A percentile compares a stretch with the other conserved stretches of the same genome.
Evolutionary conservation across 2,797 vertebrate species (phyloP).

Genomic region (Pseudotriccus pelzelni): DNA sequence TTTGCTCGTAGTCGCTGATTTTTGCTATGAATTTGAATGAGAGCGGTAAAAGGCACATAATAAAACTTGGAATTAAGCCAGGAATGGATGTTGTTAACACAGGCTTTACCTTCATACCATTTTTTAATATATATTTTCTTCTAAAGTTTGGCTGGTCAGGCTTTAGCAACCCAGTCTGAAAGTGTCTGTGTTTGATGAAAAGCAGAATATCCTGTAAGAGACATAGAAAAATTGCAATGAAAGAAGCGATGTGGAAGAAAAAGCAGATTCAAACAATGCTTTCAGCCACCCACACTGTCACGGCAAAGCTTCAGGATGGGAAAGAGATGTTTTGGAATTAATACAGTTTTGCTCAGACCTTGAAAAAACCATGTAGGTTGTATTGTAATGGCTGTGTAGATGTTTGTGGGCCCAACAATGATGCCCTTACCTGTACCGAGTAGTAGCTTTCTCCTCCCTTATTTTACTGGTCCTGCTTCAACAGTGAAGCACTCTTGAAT

Average conservation of each 20-base stretch:
- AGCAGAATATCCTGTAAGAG: slow-evolving; percentile 17
- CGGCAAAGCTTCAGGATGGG: background rate
- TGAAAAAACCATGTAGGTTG: accelerated
- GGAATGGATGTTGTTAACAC: background rate
- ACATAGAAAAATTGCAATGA: background rate
- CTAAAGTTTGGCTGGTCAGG: background rate
- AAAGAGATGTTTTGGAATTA: background rate
- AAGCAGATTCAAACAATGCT: background rate
- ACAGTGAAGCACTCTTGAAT: background rate
- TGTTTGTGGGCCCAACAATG: background rate
- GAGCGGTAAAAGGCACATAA: background rate
- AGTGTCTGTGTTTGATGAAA: slow-evolving; percentile 1
- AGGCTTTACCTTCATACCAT: background rate
- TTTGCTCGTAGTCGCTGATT: background rate
- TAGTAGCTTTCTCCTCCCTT: background rate
- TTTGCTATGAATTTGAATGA: background rate
- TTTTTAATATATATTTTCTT: background rate
- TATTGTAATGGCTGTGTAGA: background rate
- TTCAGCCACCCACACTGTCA: background rate
- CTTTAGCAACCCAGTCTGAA: background rate
- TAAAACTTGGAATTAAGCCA: background rate
- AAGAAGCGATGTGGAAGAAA: background rate
- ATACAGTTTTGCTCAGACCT: background rate
- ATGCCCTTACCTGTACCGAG: accelerated
- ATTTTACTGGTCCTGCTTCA: background rate